Evolutionary conservation across 2,797 vertebrate genomes (phyloP).

Genomic region (Pteropus rufus): DNA sequence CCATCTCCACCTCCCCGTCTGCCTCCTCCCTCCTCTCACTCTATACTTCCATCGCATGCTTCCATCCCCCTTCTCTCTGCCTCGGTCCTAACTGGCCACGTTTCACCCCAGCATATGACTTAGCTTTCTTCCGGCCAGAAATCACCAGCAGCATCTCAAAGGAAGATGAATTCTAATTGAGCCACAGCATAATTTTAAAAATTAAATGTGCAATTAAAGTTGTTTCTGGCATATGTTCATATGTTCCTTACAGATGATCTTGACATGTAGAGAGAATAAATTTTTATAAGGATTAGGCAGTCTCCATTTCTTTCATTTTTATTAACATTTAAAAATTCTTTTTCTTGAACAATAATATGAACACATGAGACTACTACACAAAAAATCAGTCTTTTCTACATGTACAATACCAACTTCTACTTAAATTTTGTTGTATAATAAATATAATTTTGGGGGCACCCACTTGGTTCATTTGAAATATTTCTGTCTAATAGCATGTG

Average conservation of each 20-base stretch:
- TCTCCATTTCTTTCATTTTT: conserved; percentile 36
- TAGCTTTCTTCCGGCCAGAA: not conserved
- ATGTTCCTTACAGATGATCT: conserved; percentile 45
- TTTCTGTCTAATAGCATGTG: not conserved
- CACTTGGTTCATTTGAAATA: not conserved
- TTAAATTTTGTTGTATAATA: not conserved
- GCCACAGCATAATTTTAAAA: conserved; percentile 47
- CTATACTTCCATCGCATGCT: too few species aligned
- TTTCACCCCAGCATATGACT: not conserved
- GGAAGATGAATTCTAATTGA: conserved; percentile 39
- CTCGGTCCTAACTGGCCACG: not conserved
- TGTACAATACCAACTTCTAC: not conserved
- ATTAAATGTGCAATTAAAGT: conserved; percentile 69
- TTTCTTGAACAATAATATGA: conserved; percentile 2
- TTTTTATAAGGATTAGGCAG: conserved; percentile 72
- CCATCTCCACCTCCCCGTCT: rapidly evolving
- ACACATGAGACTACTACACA: not conserved
- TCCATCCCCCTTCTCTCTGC: not conserved
- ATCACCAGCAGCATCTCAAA: not conserved
- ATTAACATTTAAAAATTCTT: not conserved
- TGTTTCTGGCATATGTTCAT: conserved; percentile 50
- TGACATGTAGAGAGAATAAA: not conserved
- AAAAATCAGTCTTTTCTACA: not conserved
- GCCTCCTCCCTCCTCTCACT: not conserved
- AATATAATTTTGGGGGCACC: not conserved